Evolutionary conservation across 1,140 invertebrate species (phyloP), one percentile per base, ranked within the genome.

Genomic region (Chelonus insularis): DNA sequence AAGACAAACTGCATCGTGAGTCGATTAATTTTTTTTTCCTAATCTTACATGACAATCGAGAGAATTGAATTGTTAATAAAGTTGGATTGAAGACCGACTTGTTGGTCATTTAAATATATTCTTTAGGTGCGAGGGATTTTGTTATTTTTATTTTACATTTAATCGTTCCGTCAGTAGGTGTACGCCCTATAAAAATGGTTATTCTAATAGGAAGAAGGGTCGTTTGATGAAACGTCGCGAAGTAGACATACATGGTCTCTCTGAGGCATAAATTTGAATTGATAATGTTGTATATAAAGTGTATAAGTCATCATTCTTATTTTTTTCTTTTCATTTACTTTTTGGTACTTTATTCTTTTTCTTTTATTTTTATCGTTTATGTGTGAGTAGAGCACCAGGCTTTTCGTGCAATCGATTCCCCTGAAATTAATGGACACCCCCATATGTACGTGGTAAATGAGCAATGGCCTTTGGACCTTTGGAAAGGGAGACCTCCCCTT

Each of bases 351-450:
- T 50, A 1, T 14, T 52, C 2, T 50, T 43, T 20, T 11, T 25
- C 11, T 36, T 36, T 25, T 18, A 41, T 60, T 60, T 51, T 8
- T 45, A 52, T 52, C 43, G 25, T 20, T 59, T 34, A 37, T 47
- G 39, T 6, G 16, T 6, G 11, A 43, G 14, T 37, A 48, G 14
- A 48, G 9, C 14, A 41, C 18, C n/a, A 34, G 32, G 45, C 48
- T 43, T 54, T 23, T n/a, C 16, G 2, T 23, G 0, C 41, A 70
- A 73, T 73, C 68, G 69, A 75, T 78, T 76, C 71, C 62, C 64
- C 45, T 55, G 60, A 71, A 71, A 71, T 76, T 70, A 75, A 75
- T 76, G 73, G 69, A 73, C 69, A 71, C 72, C 70, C 69, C 63
- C 68, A 65, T 7, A 29, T 67, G 58, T 63, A 60, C 41, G 60